These are phyloP conservation scores for Tetramorium parvispinum DNA, from an alignment of 1,140 invertebrate species.

Conservation along the genomic window DNA sequence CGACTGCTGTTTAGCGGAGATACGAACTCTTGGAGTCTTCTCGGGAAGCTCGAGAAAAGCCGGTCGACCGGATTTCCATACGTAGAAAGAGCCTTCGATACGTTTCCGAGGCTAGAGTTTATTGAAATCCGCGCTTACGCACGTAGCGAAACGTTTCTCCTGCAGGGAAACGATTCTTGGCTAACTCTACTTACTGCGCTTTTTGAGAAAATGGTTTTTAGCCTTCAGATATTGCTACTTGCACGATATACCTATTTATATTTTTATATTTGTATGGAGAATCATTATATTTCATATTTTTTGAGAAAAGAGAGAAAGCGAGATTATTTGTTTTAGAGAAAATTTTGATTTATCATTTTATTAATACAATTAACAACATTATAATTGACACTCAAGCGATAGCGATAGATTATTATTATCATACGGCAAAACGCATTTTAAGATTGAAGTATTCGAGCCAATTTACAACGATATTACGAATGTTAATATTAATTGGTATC, in stretches of 20 bases:
- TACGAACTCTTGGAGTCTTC: constrained; percentile 46
- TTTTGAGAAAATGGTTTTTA: not conserved
- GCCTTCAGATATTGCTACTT: not conserved
- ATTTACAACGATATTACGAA: not conserved
- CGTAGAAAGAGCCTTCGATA: constrained; percentile 51
- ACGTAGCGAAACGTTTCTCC: constrained; percentile 27
- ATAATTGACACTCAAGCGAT: too few relatives aligned
- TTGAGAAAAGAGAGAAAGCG: not conserved
- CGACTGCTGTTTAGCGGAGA: constrained; percentile 67
- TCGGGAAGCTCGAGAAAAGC: constrained; percentile 57
- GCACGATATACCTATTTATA: not conserved
- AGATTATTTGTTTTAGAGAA: not conserved
- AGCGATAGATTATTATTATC: not conserved
- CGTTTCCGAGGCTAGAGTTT: constrained; percentile 50
- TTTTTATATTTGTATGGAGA: not conserved
- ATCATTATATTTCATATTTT: not conserved
- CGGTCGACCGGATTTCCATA: constrained; percentile 65
- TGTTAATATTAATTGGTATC: constrained; percentile 17
- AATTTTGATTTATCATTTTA: not conserved
- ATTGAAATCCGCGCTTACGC: constrained; percentile 62
- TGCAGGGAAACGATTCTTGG: not conserved
- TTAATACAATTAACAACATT: not conserved
- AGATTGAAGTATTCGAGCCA: not conserved
- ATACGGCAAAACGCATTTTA: not conserved
- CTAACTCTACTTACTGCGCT: not conserved